A percentile compares a stretch with the other conserved stretches of the same genome.
Conservation (phyloP, 2,113 vertebrate genomes). For the Syngnathus typhle region DNA sequence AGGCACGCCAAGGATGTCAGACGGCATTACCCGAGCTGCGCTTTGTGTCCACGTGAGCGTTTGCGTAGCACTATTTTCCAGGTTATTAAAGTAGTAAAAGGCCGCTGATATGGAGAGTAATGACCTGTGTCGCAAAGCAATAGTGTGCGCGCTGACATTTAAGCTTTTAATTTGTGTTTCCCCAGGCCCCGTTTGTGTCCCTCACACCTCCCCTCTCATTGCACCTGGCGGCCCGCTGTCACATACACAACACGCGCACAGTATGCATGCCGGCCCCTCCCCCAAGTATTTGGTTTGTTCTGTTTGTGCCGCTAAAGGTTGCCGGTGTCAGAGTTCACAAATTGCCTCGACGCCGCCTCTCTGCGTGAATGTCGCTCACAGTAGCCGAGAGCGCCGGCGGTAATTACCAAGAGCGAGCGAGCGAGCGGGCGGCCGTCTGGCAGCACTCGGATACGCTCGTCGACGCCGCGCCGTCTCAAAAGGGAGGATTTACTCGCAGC, state of each 20-base stretch:
- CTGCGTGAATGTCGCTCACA: slow-evolving; percentile 66
- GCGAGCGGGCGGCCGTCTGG: slow-evolving; percentile 2
- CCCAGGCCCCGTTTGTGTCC: slow-evolving; percentile 46
- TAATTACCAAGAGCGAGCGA: slow-evolving; percentile 59
- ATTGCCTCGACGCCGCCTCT: slow-evolving; percentile 81
- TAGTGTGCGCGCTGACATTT: slow-evolving; percentile 98
- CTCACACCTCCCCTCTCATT: slow-evolving; percentile 47
- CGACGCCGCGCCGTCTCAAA: neutral
- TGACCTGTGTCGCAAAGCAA: slow-evolving; percentile 98
- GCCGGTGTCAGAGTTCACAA: slow-evolving; percentile 94
- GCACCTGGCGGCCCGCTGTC: slow-evolving; percentile 49
- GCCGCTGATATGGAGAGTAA: slow-evolving; percentile 94
- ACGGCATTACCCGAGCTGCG: neutral
- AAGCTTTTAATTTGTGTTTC: slow-evolving; percentile 98
- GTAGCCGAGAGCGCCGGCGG: slow-evolving; percentile 72
- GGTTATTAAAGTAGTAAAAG: slow-evolving; percentile 95
- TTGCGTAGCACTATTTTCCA: slow-evolving; percentile 81
- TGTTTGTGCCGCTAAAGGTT: slow-evolving; percentile 86
- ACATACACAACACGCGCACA: slow-evolving; percentile 67
- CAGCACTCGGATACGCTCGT: slow-evolving; percentile 10
- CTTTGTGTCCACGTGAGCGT: slow-evolving; percentile 1
- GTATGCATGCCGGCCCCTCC: slow-evolving; percentile 73
- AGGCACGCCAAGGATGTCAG: neutral
- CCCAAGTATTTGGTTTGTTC: slow-evolving; percentile 65
- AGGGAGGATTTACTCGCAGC: neutral